Evolutionary conservation across 2,888 invertebrate genomes (phyloP).

Genomic region (Galerucella calmariensis): DNA sequence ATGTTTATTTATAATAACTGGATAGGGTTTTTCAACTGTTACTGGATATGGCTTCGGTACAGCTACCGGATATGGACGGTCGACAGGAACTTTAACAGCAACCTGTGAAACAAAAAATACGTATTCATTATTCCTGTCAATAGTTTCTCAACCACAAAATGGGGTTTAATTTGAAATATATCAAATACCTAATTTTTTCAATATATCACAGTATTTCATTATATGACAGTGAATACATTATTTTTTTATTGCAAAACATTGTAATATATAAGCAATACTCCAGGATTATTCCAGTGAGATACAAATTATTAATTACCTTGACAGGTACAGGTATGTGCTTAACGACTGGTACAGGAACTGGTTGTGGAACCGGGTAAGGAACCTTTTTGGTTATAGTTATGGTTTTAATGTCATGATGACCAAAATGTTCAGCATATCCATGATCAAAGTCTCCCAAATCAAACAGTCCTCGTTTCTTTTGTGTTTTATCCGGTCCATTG

Average conservation of each 20-base stretch:
- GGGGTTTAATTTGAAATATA: not conserved
- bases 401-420: conserved; percentile 51
- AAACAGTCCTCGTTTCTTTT: conserved; percentile 48
- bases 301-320: conserved; percentile 61
- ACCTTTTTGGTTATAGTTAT: conserved; percentile 55
- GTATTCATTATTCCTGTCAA: too few relatives aligned
- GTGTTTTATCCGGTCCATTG: conserved; percentile 41
- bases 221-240: too few relatives aligned
- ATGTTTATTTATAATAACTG: conserved; percentile 70
- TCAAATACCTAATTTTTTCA: not conserved
- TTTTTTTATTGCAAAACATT: too few relatives aligned
- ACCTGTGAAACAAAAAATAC: conserved; percentile 33
- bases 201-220: too few relatives aligned
- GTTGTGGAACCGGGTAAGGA: conserved; percentile 55
- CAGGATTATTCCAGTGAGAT: not conserved
- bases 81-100: conserved; percentile 60
- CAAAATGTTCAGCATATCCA: conserved; percentile 43
- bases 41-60: conserved; percentile 67
- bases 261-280: too few relatives aligned
- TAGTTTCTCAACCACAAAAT: too few relatives aligned
- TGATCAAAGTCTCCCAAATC: conserved; percentile 45
- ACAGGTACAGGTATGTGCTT: conserved; percentile 69
- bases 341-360: conserved; percentile 66
- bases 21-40: conserved; percentile 70
- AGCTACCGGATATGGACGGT: conserved; percentile 57